A percentile compares a stretch with the other conserved stretches of the same genome.
phyloP scores from a whole-genome alignment of 1,140 invertebrate genomes.

The Galendromus occidentalis region DNA sequence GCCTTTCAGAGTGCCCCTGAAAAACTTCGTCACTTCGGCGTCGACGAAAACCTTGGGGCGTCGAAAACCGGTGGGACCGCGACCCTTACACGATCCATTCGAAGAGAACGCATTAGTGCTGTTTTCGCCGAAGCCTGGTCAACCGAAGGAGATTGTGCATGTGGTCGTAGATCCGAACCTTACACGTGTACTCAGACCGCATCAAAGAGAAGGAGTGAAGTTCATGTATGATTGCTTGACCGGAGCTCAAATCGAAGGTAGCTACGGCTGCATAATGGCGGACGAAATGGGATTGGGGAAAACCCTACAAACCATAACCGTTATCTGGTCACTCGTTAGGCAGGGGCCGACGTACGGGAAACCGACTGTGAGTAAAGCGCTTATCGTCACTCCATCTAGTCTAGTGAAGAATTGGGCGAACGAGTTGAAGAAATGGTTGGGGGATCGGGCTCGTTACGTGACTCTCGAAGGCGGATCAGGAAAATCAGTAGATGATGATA shows the following conservation, averaged over 20 bases:
- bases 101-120: slow-evolving; percentile 81
- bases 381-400: slow-evolving; percentile 89
- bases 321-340: slow-evolving; percentile 80
- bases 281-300: slow-evolving; percentile 96
- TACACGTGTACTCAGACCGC: slow-evolving; percentile 72
- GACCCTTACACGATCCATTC: slow-evolving; percentile 74
- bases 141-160: slow-evolving; percentile 57
- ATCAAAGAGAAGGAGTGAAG: slow-evolving; percentile 96
- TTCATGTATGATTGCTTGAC: slow-evolving; percentile 99
- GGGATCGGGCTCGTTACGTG: slow-evolving; percentile 53
- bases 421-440: slow-evolving; percentile 93
- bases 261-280: slow-evolving; percentile 92
- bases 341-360: slow-evolving; percentile 48
- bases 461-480: slow-evolving; percentile 81
- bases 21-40: slow-evolving; percentile 48
- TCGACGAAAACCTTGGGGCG: slow-evolving; percentile 45
- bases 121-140: slow-evolving; percentile 47
- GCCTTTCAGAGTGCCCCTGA: slow-evolving; percentile 84
- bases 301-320: slow-evolving; percentile 90
- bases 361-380: slow-evolving; percentile 68
- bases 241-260: slow-evolving; percentile 62
- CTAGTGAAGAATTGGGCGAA: slow-evolving; percentile 98
- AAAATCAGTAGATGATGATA: slow-evolving; percentile 60
- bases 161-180: slow-evolving; percentile 82
- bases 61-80: slow-evolving; percentile 41